These are phyloP conservation scores for Trachelus iudaicus DNA, from an alignment of 2,888 invertebrate genomes.

Conservation along the genomic window DNA sequence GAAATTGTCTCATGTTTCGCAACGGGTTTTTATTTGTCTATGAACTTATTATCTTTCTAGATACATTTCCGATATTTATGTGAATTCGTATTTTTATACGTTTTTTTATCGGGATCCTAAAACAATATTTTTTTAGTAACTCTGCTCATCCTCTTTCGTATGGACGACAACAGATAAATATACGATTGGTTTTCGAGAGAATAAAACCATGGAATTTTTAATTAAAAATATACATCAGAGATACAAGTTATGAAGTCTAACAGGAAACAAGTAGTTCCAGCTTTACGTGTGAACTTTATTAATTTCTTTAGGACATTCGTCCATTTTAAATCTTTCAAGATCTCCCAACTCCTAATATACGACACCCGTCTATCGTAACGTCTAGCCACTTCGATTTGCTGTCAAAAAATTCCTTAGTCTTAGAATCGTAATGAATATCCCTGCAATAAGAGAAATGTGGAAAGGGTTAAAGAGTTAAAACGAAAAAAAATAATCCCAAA, in stretches of 20 bases:
- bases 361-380: not conserved
- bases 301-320: not conserved
- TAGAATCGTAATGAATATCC: slow-evolving; percentile 11
- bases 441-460: not conserved
- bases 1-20: too few relatives aligned
- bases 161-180: not conserved
- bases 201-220: not conserved
- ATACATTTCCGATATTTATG: too few relatives aligned
- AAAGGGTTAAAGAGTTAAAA: not conserved
- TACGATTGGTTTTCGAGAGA: not conserved
- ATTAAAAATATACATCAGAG: not conserved
- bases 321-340: not conserved
- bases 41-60: too few relatives aligned
- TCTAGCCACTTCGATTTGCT: not conserved
- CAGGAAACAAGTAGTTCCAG: not conserved
- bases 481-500: not conserved
- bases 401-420: not conserved
- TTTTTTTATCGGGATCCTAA: too few relatives aligned
- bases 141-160: not conserved
- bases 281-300: not conserved
- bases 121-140: too few relatives aligned
- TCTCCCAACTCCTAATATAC: not conserved
- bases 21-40: too few relatives aligned
- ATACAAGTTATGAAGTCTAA: not conserved
- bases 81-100: too few relatives aligned